Evolutionary conservation across 2,888 invertebrate species (phyloP).

Genomic region (Selenia dentaria): DNA sequence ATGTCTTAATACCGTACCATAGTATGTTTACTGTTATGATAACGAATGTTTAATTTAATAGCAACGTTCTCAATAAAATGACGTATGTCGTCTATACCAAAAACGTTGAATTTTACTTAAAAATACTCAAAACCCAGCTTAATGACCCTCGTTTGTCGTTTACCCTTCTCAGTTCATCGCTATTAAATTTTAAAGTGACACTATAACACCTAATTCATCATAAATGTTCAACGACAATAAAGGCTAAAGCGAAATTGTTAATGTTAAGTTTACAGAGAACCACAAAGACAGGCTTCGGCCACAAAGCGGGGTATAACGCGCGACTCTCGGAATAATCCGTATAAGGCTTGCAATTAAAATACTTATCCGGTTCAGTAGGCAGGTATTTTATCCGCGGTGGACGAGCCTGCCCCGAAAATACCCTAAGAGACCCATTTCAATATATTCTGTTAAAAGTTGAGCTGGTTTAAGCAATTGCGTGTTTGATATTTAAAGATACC

Average conservation of each 20-base stretch:
- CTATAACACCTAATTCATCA: constrained; percentile 22
- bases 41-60: too few relatives aligned
- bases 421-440: constrained; percentile 12
- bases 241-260: constrained; percentile 33
- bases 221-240: constrained; percentile 19
- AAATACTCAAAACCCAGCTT: too few relatives aligned
- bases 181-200: constrained; percentile 20
- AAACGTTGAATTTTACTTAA: too few relatives aligned
- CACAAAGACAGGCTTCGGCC: constrained; percentile 58
- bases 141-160: too few relatives aligned
- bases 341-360: constrained; percentile 70
- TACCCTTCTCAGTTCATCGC: constrained; percentile 2
- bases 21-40: too few relatives aligned
- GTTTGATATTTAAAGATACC: not conserved
- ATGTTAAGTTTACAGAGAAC: constrained; percentile 44
- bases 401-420: constrained; percentile 35
- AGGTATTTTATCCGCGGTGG: constrained; percentile 48
- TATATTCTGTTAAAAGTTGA: not conserved
- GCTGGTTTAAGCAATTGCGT: not conserved
- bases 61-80: too few relatives aligned
- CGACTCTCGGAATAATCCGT: constrained; percentile 57
- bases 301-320: constrained; percentile 56
- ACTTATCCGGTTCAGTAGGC: constrained; percentile 56
- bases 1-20: too few relatives aligned
- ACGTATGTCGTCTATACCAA: too few relatives aligned